A percentile compares a stretch with the other conserved stretches of the same genome.
phyloP scores from a whole-genome alignment of 1,140 invertebrate genomes.

The Mycetomoellerius zeteki region DNA sequence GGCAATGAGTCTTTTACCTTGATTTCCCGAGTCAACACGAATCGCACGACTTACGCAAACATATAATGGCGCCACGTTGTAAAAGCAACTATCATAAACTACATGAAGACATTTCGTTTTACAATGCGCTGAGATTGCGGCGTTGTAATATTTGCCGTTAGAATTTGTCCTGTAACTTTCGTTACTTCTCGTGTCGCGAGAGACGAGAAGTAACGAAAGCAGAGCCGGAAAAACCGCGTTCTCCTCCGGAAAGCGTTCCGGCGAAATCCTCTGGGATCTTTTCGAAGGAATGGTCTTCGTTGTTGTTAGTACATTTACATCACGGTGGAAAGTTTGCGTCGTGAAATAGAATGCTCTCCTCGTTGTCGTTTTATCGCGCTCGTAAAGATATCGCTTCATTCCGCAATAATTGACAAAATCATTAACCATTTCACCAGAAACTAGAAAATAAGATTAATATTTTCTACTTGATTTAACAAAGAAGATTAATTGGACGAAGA shows the following conservation, averaged over 20 bases:
- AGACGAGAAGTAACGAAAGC: no score
- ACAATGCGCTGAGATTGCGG: conserved; percentile 1
- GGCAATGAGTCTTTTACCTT: background rate
- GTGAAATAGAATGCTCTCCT: background rate
- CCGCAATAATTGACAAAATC: background rate
- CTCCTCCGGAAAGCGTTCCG: background rate
- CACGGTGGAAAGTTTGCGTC: background rate
- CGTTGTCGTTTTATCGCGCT: background rate
- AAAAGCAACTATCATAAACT: conserved; percentile 19
- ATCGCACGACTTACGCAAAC: conserved; percentile 11
- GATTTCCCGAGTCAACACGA: conserved; percentile 10
- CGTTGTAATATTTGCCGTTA: conserved; percentile 1
- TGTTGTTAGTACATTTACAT: background rate
- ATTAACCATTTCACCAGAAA: background rate
- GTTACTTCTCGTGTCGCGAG: background rate
- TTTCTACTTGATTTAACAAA: background rate
- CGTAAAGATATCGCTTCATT: background rate
- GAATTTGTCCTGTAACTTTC: background rate
- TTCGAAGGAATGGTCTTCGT: background rate
- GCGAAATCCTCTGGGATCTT: conserved; percentile 1
- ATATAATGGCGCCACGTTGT: conserved; percentile 14
- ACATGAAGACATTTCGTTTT: conserved; percentile 6
- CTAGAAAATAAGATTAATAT: background rate
- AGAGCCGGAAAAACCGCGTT: background rate
- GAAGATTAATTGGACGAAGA: background rate